Evolutionary conservation across 35 echinoderm and acorn worm species (phyloP), one percentile per base, ranked within the genome.

Genomic region (Ptychodera flava): DNA sequence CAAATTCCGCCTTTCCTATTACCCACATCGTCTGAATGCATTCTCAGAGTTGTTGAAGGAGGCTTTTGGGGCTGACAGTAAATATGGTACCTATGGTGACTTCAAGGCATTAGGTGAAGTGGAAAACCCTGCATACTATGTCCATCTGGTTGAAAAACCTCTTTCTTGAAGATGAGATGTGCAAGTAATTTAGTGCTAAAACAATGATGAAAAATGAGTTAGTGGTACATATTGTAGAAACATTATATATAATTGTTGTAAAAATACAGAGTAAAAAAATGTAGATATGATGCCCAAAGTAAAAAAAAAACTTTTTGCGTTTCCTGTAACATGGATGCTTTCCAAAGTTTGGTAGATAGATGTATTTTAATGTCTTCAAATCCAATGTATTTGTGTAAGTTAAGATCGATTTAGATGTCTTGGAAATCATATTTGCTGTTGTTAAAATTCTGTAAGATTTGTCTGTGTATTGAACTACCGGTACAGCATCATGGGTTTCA

Each of bases 1-100:
- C 82, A 98, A 92, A 80, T 98, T 98, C 87, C 92, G 95, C 84
- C 37, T 98, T 87, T 98, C 95, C 15, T 98, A 98, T 79, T 94
- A 94, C 53, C 95, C 92, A 28, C 95, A 98, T 78, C 92, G 90
- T 31, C 86, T 98, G 88, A 99, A 99, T 84, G 90, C 96, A 16
- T 99, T 94, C 90, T 92, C 96, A 22, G 96, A 99, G 37, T 85
- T 99, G 16, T 77, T 99, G 37, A 99, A 94, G 81, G 96, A 99
- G 80, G 85, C 90, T 1, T 99, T 99, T 80, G 90, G 92, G 10
- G 38, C 36, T 28, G 78, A 88, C 64, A 76, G 87, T 36, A 94
- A 94, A 77, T 92, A 99, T 36, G 77, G 80, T 2, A 90, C 94
- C 16, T 90, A 90, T 0, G 88, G 83, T 10, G 96, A 99, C 85